These are phyloP conservation scores for Acleris cristana DNA, from an alignment of 2,888 invertebrate species.

Conservation along the genomic window DNA sequence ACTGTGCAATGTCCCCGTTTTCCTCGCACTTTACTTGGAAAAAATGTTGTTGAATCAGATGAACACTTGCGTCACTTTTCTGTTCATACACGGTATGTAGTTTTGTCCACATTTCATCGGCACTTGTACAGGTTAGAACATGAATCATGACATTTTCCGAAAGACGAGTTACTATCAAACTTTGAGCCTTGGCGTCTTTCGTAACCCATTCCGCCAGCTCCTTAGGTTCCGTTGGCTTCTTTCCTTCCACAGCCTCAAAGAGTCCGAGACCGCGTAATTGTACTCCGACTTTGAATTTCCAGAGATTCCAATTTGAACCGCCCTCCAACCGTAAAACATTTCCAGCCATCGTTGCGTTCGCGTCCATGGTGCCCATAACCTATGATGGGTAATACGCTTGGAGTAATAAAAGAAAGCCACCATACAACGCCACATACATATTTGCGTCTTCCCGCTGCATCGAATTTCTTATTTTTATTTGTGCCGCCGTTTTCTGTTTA, in stretches of 20 bases:
- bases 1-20: conserved; percentile 37
- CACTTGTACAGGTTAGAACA: conserved; percentile 38
- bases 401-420: not conserved
- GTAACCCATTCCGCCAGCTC: conserved; percentile 6
- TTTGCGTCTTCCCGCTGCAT: too few species aligned
- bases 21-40: conserved; percentile 37
- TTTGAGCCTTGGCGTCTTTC: conserved; percentile 34
- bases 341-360: not conserved
- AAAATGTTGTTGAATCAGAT: conserved; percentile 46
- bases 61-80: conserved; percentile 46
- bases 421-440: not conserved
- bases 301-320: conserved; percentile 6
- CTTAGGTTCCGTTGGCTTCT: not conserved
- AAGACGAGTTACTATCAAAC: conserved; percentile 25
- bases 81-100: conserved; percentile 44
- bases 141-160: too few species aligned
- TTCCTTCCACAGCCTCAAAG: conserved; percentile 2
- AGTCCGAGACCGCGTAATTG: not conserved
- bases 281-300: conserved; percentile 9
- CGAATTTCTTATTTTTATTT: too few species aligned
- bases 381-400: not conserved
- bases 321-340: not conserved
- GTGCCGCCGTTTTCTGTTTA: too few species aligned
- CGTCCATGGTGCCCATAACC: conserved; percentile 8
- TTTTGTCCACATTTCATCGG: conserved; percentile 41